Base-by-base conservation (phyloP, 2,888 invertebrate genomes). In the Xestia ashworthii region DNA sequence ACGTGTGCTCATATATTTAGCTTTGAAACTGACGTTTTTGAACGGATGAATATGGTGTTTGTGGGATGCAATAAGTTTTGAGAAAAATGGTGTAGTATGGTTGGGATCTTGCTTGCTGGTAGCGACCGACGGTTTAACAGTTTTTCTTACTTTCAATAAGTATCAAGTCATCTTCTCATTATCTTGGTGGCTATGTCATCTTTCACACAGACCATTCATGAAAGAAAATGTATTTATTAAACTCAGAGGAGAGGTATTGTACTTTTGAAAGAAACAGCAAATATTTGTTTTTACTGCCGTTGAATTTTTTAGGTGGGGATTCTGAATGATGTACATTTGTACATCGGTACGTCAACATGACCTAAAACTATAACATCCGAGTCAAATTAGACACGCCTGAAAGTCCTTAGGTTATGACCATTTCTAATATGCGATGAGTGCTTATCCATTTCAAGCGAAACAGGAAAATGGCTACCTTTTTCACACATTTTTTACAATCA, bases 1-100 rank as follows among this genome's bases (percentile, higher is more conserved):
- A 62, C 71, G 69, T 53, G 67, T 60, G 68, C 53, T 66, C 74
- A 85, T 85, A 85, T 78, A 82, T 83, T 84, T 67, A 48, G 50
- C 46, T 73, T 72, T 22, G 64, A 68, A 85, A 62, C 70, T 41
- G 74, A 78, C 72, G 60, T 48, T 73, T 73, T 71, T 53, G 68
- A 53, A 41, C 38, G 44, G 32, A 75, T 85, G 78, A 75, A 73
- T 84, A 60, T 72, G 53, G 62, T 71, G 62, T 67, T 80, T 58
- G 41, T 8, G 12, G 19, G 38, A 67, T 72, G 82, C 72, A 32
- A 79, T 72, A 78, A 64, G 53, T 44, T 44, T 50, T 74, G 53
- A 48, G 53, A 74, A 67, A 80, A 80, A 67, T 53, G 5, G 38
- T 41, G 2, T 46, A 6, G 22, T 65, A 53, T 50, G 16, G 9